phyloP scores from a whole-genome alignment of 2,888 invertebrate species.

The Tridacna crocea region DNA sequence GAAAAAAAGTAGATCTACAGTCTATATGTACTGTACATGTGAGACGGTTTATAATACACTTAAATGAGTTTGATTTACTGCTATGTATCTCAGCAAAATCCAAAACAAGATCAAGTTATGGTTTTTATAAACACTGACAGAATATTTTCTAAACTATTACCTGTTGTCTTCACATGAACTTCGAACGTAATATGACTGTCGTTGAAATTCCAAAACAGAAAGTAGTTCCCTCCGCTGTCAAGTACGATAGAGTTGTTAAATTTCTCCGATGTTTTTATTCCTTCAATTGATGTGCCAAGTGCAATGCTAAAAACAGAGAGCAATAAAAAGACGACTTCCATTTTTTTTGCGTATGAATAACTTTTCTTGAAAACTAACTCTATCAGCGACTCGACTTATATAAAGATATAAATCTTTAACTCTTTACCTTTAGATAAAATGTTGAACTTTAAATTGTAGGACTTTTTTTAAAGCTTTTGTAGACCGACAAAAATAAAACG shows the following conservation, averaged over 20 bases:
- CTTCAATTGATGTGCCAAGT: neutral
- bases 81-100: too few relatives aligned
- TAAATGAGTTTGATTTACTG: too few relatives aligned
- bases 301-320: neutral
- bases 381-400: too few relatives aligned
- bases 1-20: too few relatives aligned
- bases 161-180: constrained; percentile 58
- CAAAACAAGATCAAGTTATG: neutral
- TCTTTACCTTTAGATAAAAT: too few relatives aligned
- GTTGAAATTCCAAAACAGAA: constrained; percentile 73
- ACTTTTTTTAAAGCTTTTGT: too few relatives aligned
- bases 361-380: too few relatives aligned
- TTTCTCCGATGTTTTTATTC: constrained; percentile 45
- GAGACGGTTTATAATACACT: too few relatives aligned
- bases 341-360: neutral
- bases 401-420: too few relatives aligned
- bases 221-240: constrained; percentile 60
- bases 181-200: constrained; percentile 40
- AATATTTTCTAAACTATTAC: neutral
- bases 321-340: neutral
- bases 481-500: too few relatives aligned
- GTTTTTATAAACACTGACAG: neutral
- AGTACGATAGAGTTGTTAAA: constrained; percentile 47
- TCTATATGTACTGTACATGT: too few relatives aligned
- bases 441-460: too few relatives aligned